phyloP scores from a whole-genome alignment of 2,888 invertebrate genomes.

The Thelaira solivaga region DNA sequence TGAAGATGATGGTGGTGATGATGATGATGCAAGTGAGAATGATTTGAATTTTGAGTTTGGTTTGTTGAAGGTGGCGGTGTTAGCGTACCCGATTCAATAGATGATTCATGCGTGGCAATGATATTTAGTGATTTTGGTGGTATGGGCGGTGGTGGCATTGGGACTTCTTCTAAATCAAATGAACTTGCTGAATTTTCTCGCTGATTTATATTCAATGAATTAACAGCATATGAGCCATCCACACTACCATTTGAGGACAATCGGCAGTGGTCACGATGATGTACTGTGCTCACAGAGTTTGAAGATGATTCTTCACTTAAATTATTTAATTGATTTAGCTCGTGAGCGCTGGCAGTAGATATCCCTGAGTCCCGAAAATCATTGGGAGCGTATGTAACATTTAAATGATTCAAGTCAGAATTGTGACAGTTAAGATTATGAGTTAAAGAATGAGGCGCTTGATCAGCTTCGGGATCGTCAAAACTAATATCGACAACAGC shows the following conservation, averaged over 20 bases:
- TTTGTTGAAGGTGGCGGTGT: constrained; percentile 41
- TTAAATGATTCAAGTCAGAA: constrained; percentile 67
- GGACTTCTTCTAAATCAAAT: constrained; percentile 75
- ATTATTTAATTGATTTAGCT: constrained; percentile 74
- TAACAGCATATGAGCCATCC: constrained; percentile 60
- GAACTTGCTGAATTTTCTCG: constrained; percentile 72
- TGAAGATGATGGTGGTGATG: constrained; percentile 59
- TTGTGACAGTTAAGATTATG: constrained; percentile 67
- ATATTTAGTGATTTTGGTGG: constrained; percentile 74
- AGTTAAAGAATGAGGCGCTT: constrained; percentile 68
- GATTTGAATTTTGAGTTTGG: constrained; percentile 47
- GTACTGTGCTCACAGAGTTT: constrained; percentile 69
- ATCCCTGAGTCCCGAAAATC: constrained; percentile 77
- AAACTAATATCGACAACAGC: constrained; percentile 78
- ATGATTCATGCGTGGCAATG: constrained; percentile 59
- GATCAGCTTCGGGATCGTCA: constrained; percentile 77
- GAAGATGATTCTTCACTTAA: constrained; percentile 71
- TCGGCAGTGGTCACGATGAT: constrained; percentile 72
- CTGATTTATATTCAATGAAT: constrained; percentile 70
- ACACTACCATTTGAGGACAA: constrained; percentile 69
- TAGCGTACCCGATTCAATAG: constrained; percentile 4
- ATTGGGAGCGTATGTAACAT: constrained; percentile 71
- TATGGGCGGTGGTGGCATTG: constrained; percentile 75
- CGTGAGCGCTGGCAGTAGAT: constrained; percentile 76
- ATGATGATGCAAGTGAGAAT: constrained; percentile 64